A percentile compares a stretch with the other conserved stretches of the same genome.
These are phyloP conservation scores for Pycnonotus jocosus DNA, from an alignment of 2,113 vertebrate species.

Conservation along the genomic window DNA sequence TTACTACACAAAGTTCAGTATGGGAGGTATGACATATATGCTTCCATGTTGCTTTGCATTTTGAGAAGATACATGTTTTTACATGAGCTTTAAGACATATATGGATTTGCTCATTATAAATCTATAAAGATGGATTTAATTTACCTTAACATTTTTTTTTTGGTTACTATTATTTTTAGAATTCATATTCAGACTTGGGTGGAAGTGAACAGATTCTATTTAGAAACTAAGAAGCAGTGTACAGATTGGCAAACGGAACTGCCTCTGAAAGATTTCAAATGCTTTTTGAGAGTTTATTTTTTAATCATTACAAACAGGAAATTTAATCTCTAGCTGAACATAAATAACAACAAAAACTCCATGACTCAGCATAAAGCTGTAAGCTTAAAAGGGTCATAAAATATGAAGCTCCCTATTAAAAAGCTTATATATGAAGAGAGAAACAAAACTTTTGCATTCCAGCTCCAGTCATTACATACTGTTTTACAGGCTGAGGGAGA, in stretches of 20 bases:
- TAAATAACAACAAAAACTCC: neutral
- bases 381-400: neutral
- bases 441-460: neutral
- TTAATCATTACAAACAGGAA: neutral
- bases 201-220: neutral
- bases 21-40: neutral
- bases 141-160: accelerated
- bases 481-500: neutral
- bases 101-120: neutral
- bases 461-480: neutral
- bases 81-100: neutral
- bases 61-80: neutral
- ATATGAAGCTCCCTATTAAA: neutral
- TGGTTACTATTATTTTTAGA: neutral
- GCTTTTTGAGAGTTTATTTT: neutral
- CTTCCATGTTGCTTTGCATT: neutral
- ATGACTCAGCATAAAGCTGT: neutral
- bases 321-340: neutral
- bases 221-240: neutral
- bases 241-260: neutral
- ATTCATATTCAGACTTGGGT: accelerated
- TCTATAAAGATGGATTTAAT: neutral
- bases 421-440: neutral
- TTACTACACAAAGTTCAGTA: neutral
- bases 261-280: neutral